These are phyloP conservation scores for Microtus oregoni DNA, from an alignment of 2,113 vertebrate species.

Conservation along the genomic window DNA sequence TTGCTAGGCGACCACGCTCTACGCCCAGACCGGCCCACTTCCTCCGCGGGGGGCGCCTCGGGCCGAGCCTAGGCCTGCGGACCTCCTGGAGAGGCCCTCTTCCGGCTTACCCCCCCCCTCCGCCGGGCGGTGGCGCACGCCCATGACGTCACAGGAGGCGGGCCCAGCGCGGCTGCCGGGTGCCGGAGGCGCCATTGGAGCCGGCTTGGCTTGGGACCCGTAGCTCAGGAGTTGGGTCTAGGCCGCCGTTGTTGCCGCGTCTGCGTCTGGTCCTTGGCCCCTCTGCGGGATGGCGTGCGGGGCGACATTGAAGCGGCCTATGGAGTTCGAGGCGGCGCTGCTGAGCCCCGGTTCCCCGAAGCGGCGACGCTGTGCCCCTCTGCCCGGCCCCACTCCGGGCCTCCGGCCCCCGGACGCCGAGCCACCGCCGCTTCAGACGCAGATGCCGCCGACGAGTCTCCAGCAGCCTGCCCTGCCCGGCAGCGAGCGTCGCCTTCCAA, in stretches of 20 bases:
- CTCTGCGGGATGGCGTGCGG: constrained; percentile 91
- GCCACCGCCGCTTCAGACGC: constrained; percentile 81
- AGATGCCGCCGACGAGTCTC: constrained; percentile 53
- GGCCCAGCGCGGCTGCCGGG: constrained; percentile 63
- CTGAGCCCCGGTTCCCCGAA: constrained; percentile 94
- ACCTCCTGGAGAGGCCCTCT: constrained; percentile 41
- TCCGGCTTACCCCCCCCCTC: constrained; percentile 46
- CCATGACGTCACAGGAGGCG: constrained; percentile 72
- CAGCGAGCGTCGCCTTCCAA: constrained; percentile 79
- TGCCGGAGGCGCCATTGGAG: constrained; percentile 82
- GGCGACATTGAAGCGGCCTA: constrained; percentile 93
- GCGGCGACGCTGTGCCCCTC: constrained; percentile 92
- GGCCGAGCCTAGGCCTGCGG: neutral
- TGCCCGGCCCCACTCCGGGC: constrained; percentile 90
- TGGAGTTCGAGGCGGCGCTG: constrained; percentile 95
- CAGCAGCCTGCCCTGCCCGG: constrained; percentile 73
- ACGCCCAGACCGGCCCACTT: constrained; percentile 72
- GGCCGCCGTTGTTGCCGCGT: neutral
- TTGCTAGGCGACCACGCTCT: constrained; percentile 76
- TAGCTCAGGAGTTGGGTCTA: constrained; percentile 64
- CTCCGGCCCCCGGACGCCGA: constrained; percentile 88
- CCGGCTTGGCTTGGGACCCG: constrained; percentile 58
- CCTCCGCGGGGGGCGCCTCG: constrained; percentile 31
- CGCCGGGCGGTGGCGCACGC: neutral
- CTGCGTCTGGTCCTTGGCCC: neutral